A percentile compares a stretch with the other conserved stretches of the same genome.
phyloP scores from a whole-genome alignment of 1,140 invertebrate genomes.

The Pentalonia nigronervosa region DNA sequence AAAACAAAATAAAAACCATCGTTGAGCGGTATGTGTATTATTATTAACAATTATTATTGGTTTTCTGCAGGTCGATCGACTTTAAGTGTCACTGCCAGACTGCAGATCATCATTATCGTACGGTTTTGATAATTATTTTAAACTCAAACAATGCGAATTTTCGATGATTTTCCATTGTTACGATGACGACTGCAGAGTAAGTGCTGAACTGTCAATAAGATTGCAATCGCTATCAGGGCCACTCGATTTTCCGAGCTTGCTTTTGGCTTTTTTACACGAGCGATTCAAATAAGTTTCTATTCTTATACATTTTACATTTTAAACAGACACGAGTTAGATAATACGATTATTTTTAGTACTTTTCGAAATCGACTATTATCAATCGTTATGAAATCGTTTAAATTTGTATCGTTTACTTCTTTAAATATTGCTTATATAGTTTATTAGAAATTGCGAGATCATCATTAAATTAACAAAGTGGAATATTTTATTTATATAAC shows the following conservation, averaged over 20 bases:
- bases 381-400: neutral
- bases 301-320: neutral
- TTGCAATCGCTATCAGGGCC: neutral
- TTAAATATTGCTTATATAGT: no score
- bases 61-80: neutral
- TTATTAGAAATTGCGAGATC: neutral
- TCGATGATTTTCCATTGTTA: neutral
- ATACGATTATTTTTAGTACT: neutral
- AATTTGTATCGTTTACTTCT: neutral
- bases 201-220: neutral
- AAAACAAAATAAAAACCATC: neutral
- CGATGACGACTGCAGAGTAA: neutral
- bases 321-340: neutral
- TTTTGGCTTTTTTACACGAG: no score
- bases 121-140: neutral
- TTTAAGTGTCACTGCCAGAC: conserved; percentile 3
- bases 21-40: neutral
- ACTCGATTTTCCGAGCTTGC: neutral
- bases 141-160: neutral
- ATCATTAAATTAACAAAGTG: neutral
- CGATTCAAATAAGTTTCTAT: no score
- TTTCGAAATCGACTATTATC: neutral
- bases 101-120: neutral
- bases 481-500: neutral
- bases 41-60: neutral